phyloP scores from a whole-genome alignment of 2,113 vertebrate genomes.

The Numenius arquata region DNA sequence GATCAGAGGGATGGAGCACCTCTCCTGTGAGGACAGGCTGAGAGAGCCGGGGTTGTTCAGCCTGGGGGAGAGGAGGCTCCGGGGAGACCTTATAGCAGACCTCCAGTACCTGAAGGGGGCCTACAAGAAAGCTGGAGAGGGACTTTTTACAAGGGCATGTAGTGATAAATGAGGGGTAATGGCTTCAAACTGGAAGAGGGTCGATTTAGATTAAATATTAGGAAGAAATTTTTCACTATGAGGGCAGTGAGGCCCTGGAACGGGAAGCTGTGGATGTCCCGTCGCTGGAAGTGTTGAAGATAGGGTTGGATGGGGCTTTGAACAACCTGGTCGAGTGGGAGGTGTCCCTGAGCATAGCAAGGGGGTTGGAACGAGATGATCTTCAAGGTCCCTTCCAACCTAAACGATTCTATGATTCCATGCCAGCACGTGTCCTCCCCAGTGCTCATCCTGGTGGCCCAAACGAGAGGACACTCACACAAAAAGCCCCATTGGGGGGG shows the following conservation, averaged over 20 bases:
- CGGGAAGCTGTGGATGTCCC: neutral
- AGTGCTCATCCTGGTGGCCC: neutral
- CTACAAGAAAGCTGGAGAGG: neutral
- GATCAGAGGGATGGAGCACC: neutral
- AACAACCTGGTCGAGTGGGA: too few species aligned
- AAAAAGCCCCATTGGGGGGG: neutral
- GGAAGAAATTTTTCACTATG: neutral
- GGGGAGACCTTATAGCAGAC: neutral
- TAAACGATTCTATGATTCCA: neutral
- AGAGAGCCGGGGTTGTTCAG: neutral
- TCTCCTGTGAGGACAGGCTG: neutral
- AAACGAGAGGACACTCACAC: neutral
- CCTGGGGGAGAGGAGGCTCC: neutral
- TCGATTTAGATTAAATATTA: neutral
- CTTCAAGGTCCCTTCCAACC: neutral
- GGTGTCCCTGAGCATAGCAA: neutral
- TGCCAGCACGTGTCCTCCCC: rapidly evolving
- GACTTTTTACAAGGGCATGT: neutral
- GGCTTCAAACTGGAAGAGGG: neutral
- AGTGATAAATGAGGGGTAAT: neutral
- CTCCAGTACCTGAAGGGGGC: neutral
- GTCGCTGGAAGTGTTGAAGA: neutral
- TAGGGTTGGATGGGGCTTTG: neutral
- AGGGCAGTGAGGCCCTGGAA: neutral
- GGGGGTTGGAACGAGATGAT: neutral